Base-by-base conservation (phyloP, 2,797 vertebrate species). In the Cercopithecus mitis region DNA sequence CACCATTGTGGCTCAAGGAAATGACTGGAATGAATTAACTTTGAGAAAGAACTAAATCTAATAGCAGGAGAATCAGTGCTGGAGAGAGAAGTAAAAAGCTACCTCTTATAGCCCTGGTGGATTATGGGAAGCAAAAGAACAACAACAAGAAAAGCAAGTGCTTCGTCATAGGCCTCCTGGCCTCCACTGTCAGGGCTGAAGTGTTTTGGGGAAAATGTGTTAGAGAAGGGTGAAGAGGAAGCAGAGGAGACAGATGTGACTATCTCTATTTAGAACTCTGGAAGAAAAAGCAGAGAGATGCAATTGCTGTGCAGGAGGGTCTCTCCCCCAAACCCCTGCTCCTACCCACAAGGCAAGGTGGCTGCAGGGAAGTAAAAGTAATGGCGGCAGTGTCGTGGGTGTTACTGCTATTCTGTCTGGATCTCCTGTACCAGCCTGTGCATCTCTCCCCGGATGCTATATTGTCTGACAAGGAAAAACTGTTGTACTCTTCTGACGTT, bases 311-410 rank as follows among this genome's bases (percentile, higher is more conserved):
- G 7, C 7, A 41, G 25, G 11, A 27, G 24, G 17, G 14, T 13
- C 22, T 25, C 30, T 67, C 15, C 61, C 14, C 6, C 15, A 7
- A 15, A 0, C 15, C 3, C 30, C 61, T 67, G 30, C 61, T 67
- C 30, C 61, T 67, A 15, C 22, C 22, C 2, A 6, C n/a, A 55
- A 30, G 80, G 27, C 0, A 4, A 47, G 5, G 0, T 25, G 8
- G 55, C 43, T 55, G 3, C 25, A 27, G 39, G 30, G n/a, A 88
- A 57, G 24, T 2, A 3, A 39, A 80, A 75, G 36, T 4, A 10
- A 22, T 5, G 14, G 15, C 2, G 70, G 4, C 2, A 12, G 43
- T 2, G 15, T 22, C 4, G 1, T 47, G 5, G 36, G 1, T 33
- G 4, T 17, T n/a, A 4, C 70, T 70, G 11, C 11, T 2, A 3